Evolutionary conservation across 2,113 vertebrate genomes (phyloP).

Genomic region (cattle (Bos taurus)): ARS-UCD2.0 NC_037347.1:65979001-65979500

Average conservation of each 20-base stretch:
- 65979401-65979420: not conserved
- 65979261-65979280: not conserved
- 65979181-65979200: not conserved
- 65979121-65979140: not conserved
- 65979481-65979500: no score
- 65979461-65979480: not conserved
- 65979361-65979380: not conserved
- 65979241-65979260: not conserved
- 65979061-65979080: not conserved
- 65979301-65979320: not conserved
- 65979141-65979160: not conserved
- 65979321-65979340: not conserved
- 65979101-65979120: not conserved
- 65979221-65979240: not conserved
- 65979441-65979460: not conserved
- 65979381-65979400: not conserved
- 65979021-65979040: not conserved
- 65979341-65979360: not conserved
- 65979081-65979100: not conserved
- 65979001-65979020: not conserved
- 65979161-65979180: not conserved
- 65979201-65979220: no score
- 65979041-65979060: not conserved
- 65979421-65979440: not conserved
- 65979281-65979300: not conserved